Conservation (phyloP, 2,113 vertebrate genomes). For the Maccullochella peelii region DNA sequence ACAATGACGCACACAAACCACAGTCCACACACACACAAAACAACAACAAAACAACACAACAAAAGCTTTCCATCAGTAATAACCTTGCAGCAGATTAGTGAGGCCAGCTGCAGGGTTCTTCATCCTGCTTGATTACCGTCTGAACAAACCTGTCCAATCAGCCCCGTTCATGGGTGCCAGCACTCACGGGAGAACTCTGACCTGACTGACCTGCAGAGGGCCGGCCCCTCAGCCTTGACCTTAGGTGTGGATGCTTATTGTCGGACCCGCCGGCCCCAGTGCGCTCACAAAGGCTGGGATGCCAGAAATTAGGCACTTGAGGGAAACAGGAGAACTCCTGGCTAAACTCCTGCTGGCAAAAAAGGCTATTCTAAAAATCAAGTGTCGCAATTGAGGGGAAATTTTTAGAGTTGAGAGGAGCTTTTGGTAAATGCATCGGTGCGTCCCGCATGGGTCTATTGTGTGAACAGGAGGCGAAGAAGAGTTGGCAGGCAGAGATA, state of each 20-base stretch:
- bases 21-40: conserved; percentile 16
- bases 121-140: conserved; percentile 74
- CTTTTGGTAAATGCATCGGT: conserved; percentile 27
- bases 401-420: conserved; percentile 58
- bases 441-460: conserved; percentile 4
- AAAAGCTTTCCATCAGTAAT: conserved; percentile 33
- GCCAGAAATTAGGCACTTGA: conserved; percentile 72
- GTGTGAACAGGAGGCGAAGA: conserved; percentile 21
- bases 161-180: conserved; percentile 67
- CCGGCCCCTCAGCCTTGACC: conserved; percentile 79
- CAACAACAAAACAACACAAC: too few relatives aligned
- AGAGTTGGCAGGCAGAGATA: conserved; percentile 14
- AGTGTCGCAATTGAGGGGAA: conserved; percentile 71
- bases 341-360: conserved; percentile 56
- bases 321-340: conserved; percentile 65
- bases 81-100: conserved; percentile 35
- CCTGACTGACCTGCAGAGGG: conserved; percentile 62
- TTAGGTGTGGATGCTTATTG: conserved; percentile 72
- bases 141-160: conserved; percentile 81
- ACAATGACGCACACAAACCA: conserved; percentile 10
- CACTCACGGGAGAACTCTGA: conserved; percentile 58
- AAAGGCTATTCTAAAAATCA: conserved; percentile 78
- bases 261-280: conserved; percentile 27
- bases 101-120: conserved; percentile 76
- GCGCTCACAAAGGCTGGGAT: conserved; percentile 54